Evolutionary conservation across 2,113 vertebrate species (phyloP), one percentile per base, ranked within the genome.

Genomic region (Corydoras sp.): DNA sequence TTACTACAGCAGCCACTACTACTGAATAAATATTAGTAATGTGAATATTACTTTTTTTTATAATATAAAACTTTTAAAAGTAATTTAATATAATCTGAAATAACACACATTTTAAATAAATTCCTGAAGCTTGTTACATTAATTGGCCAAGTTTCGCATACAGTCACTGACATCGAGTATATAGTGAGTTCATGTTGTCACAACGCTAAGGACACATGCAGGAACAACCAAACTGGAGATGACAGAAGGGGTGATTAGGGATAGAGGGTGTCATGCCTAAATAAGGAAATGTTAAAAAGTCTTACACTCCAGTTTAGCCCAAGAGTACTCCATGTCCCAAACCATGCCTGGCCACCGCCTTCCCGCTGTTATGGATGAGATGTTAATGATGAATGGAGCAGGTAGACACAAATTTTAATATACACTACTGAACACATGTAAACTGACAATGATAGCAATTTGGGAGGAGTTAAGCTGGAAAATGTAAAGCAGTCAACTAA

Each of bases 311-410:
- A 68, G 66, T 81, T 80, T 81, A 82, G 85, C 78, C 88, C 83
- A 87, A 83, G 80, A 87, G 84, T 85, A 81, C 30, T 83, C 70
- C 74, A 83, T 79, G 83, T 88, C 84, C 82, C 85, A 86, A 85
- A 69, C 81, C 85, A 85, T 87, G 81, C 84, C 83, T 65, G 84
- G 83, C 85, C 88, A 89, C 83, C 86, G 88, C 76, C 82, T 83
- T 77, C 82, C 83, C 82, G 76, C 77, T 85, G 81, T 79, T 30
- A 72, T 86, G 89, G 84, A 83, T 89, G 88, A 90, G 82, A 90
- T 88, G 87, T 89, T 89, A 88, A 87, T 83, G 77, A 79, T 69
- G 71, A 63, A 79, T 69, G 76, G 72, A 68, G 64, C 56, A 71
- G 64, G 80, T 35, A 55, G 43, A 69, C 43, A 76, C 73, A 68